A percentile compares a stretch with the other conserved stretches of the same genome.
These are phyloP conservation scores for Desmophyllum pertusum DNA, from an alignment of 92 coral and sea anemone species.

Conservation along the genomic window DNA sequence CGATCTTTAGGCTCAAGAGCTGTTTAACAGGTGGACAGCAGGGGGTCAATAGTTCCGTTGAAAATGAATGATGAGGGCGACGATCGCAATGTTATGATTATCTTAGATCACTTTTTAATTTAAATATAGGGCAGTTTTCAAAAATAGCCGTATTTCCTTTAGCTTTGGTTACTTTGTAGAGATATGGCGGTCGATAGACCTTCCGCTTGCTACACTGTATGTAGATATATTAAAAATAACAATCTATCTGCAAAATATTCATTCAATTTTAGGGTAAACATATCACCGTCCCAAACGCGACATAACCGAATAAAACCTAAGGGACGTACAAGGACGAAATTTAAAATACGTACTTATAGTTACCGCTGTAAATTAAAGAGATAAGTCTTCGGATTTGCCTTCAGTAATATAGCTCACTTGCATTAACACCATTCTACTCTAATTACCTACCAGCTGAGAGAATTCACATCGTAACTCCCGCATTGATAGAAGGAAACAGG, in stretches of 20 bases:
- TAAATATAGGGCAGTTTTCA: not conserved
- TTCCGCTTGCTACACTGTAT: not conserved
- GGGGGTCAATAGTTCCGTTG: not conserved
- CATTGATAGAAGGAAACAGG: not conserved
- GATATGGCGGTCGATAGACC: not conserved
- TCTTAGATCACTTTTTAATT: not conserved
- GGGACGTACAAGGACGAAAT: not conserved
- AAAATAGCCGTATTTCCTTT: not conserved
- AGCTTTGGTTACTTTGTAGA: not conserved
- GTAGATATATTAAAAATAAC: not conserved
- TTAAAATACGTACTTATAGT: not conserved
- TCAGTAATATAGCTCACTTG: not conserved
- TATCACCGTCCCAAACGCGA: not conserved
- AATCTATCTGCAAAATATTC: not conserved
- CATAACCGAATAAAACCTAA: not conserved
- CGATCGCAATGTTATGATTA: not conserved
- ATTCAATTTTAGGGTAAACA: not conserved
- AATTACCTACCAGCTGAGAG: constrained; percentile 6
- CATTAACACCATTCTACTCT: not conserved
- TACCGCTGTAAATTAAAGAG: not conserved
- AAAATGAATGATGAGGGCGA: not conserved
- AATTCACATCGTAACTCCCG: not conserved
- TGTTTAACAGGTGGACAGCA: not conserved
- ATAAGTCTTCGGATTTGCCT: not conserved
- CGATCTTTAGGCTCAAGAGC: not conserved